Base-by-base conservation (phyloP, 2,113 vertebrate species). In the Dolichotis patagonum region DNA sequence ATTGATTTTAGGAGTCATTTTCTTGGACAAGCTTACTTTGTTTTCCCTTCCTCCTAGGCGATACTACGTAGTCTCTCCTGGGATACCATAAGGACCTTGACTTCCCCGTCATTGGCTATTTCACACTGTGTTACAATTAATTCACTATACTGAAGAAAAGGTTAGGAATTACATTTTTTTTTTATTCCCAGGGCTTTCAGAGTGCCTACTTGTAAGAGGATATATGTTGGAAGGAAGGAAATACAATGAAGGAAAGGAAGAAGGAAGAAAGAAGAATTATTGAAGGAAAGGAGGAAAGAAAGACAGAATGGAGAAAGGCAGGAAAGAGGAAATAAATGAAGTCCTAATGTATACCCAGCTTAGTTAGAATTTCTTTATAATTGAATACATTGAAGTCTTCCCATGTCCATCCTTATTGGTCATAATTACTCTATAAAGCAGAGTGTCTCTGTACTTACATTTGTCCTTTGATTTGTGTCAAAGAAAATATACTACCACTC, bases 11-110 rank as follows among this genome's bases (percentile, higher is more conserved):
- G 24, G 35, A 73, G 16, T 73, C 32, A 38, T 26, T 14, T 20
- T 12, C 35, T 35, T 20, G 5, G 63, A 24, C 41, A 86, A 49
- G 3, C 16, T 35, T 28, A 32, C 4, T 49, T 14, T 11, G 7
- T 10, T 11, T 5, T 32, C 24, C 0, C 3, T 30, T 60, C 11
- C 4, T 7, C 13, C 7, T 19, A 60, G 9, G 1, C 6, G 19
- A 1, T 4, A 62, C 3, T 24, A 81, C 12, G 7, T 28, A 2
- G 1, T 7, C 52, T 84, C 12, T 89, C 54, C 24, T 9, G 54
- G 10, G 0, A 26, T 83, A 16, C 12, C 46, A 5, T 38, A 49
- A 28, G 41, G 65, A 49, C 28, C 9, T 81, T 49, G 41, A 52
- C 46, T 92, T 91, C 69, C 38, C 4, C 5, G 38, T 75, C 26